Evolutionary conservation across 2,113 vertebrate species (phyloP).

Genomic region (Amblyornis subalaris): DNA sequence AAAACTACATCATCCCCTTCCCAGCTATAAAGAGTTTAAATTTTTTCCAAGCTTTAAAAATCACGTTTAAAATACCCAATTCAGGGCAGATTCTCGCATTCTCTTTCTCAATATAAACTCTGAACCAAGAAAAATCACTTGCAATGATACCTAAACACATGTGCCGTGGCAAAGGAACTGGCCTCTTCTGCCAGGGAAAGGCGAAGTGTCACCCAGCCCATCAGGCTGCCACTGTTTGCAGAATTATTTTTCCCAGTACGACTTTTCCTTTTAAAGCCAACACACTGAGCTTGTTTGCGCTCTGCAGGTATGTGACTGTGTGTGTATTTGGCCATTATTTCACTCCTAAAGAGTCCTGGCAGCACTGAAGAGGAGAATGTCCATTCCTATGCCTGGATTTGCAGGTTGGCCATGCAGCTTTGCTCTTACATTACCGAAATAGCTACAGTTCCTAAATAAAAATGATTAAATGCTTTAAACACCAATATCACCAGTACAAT

Average conservation of each 20-base stretch:
- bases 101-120: constrained; percentile 9
- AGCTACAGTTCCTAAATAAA: constrained; percentile 33
- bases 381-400: not conserved
- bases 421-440: not conserved
- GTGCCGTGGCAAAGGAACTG: not conserved
- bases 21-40: not conserved
- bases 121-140: not conserved
- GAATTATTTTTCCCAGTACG: not conserved
- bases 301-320: not conserved
- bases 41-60: constrained; percentile 20
- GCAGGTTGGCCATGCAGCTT: not conserved
- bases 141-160: not conserved
- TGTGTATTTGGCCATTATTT: not conserved
- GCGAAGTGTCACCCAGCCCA: not conserved
- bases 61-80: not conserved
- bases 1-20: not conserved
- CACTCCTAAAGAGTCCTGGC: not conserved
- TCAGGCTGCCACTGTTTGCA: not conserved
- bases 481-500: not conserved
- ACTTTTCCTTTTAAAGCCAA: not conserved
- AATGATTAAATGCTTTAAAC: not conserved
- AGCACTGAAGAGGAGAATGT: not conserved
- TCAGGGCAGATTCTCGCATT: constrained; percentile 2
- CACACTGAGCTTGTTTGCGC: not conserved
- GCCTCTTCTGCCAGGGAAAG: not conserved